Base-by-base conservation (phyloP, 2,888 invertebrate species). In the Nycteola revayana region DNA sequence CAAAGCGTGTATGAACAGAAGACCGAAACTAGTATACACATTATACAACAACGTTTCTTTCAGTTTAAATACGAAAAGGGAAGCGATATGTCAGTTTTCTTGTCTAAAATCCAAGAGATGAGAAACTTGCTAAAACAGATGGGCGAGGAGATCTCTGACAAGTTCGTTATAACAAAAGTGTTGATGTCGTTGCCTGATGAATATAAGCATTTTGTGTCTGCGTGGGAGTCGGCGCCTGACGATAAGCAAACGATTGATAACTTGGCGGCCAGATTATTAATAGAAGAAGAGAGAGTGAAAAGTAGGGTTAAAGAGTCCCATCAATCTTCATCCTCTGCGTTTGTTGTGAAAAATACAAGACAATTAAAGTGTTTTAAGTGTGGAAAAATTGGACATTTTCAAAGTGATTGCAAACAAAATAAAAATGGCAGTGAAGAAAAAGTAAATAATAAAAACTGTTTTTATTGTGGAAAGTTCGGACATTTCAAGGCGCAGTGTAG, bases 1-100 rank as follows among this genome's bases (percentile, higher is more conserved):
- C 25, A 39, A 1, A 38, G 39, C 10, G 38, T 61, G 0, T 62
- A 52, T 31, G 60, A 63, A 28, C 56, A 59, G 25, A 65, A 57
- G 29, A 52, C 56, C 0, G 52, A 57, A 26, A 55, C 53, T 2
- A 53, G 42, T 8, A 32, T 59, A 10, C 28, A 32, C 1, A 32
- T 32, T 1, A 1, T 33, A 3, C 29, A 32, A 5, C 32, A 37
- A 5, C 2, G 21, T 10, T 37, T 32, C 2, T 66, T 69, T 22
- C 48, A 60, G 25, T 59, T 33, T 10, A 63, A 62, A 17, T 62
- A 22, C 10, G 55, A 59, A 21, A 24, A 24, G 3, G 24, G 8
- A 2, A n/a, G 2, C 9, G 17, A 17, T 7, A 27, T 27, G 27
- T 17, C 27, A n/a, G 9, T 18, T 2, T 18, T 14, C 25, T 14